Conservation (phyloP, 2,113 vertebrate genomes). For the Narcine bancroftii region DNA sequence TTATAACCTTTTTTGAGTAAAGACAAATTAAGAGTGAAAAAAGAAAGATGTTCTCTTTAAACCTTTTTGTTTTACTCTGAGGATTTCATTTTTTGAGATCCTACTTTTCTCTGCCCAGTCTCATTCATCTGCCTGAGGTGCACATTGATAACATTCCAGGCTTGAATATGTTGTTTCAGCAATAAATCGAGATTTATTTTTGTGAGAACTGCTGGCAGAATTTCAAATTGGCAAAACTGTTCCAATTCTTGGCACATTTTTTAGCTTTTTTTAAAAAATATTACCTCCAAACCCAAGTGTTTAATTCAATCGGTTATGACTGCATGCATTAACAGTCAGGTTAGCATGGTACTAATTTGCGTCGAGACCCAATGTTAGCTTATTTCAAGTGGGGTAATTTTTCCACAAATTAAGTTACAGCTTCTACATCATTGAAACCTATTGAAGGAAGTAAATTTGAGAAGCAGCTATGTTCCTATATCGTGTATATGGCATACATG, state of each 20-base stretch:
- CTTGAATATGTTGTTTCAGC: background rate
- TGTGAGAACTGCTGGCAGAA: background rate
- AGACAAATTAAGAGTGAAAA: background rate
- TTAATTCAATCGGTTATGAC: background rate
- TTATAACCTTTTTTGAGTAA: background rate
- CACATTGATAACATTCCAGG: background rate
- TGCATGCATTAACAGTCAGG: background rate
- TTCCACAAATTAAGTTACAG: background rate
- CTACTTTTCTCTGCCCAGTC: too few relatives aligned
- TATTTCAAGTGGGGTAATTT: conserved; percentile 11
- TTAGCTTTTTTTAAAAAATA: too few relatives aligned
- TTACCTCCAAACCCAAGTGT: background rate
- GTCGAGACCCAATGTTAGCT: background rate
- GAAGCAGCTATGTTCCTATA: too few relatives aligned
- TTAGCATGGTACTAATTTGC: background rate
- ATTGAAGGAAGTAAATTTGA: too few relatives aligned
- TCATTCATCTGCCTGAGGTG: background rate
- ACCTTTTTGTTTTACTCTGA: background rate
- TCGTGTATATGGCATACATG: too few relatives aligned
- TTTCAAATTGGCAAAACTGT: background rate
- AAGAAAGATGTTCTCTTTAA: background rate
- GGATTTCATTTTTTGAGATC: too few relatives aligned
- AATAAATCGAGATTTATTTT: background rate
- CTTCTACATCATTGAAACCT: background rate
- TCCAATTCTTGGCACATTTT: background rate